phyloP scores from a whole-genome alignment of 35 echinoderm and acorn worm species.

The Apostichopus parvimensis region DNA sequence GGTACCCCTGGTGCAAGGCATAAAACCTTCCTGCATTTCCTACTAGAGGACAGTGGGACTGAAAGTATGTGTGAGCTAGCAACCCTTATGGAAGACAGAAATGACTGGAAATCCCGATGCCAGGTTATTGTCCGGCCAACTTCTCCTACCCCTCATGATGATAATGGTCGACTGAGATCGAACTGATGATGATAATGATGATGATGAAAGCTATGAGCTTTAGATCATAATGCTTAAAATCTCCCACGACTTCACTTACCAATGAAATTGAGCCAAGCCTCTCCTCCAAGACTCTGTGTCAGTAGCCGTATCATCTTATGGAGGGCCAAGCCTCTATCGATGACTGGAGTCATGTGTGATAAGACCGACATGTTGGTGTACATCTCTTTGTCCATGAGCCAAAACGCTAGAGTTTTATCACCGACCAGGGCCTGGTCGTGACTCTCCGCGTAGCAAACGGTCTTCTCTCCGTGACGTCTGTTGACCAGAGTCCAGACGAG shows the following conservation, averaged over 20 bases:
- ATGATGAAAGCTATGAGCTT: no score
- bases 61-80: no score
- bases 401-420: conserved; percentile 94
- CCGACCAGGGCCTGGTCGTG: conserved; percentile 97
- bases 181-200: no score
- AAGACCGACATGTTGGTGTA: conserved; percentile 96
- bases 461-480: conserved; percentile 89
- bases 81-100: no score
- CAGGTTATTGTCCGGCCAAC: no score
- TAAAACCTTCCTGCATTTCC: no score
- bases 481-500: conserved; percentile 88
- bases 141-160: no score
- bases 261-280: conserved; percentile 99
- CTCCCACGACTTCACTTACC: conserved; percentile 49
- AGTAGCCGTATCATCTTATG: conserved; percentile 92
- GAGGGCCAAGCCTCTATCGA: conserved; percentile 85
- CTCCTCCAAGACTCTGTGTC: conserved; percentile 90
- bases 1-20: no score
- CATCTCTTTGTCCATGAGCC: conserved; percentile 99
- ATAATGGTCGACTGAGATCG: no score
- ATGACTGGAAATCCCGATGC: no score
- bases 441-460: conserved; percentile 90
- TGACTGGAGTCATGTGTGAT: conserved; percentile 60
- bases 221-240: not conserved
- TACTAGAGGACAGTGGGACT: no score